These are phyloP conservation scores for Candidula unifasciata DNA, from an alignment of 2,888 invertebrate species.

Conservation along the genomic window DNA sequence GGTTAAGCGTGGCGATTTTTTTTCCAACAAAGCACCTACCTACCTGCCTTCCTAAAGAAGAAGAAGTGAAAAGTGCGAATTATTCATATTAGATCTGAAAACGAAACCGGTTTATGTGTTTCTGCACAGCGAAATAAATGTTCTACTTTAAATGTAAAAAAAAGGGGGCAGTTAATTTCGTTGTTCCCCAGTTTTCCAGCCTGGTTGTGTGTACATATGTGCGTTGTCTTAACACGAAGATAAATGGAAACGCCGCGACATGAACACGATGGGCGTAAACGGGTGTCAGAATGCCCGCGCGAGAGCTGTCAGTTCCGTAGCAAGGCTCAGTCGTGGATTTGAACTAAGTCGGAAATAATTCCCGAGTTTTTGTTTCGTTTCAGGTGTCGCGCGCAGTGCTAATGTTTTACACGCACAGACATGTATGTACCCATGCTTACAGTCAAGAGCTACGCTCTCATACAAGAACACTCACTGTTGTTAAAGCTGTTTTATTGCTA, in stretches of 20 bases:
- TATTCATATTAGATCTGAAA: conserved; percentile 3
- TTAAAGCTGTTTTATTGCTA: too few relatives aligned
- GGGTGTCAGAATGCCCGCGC: background rate
- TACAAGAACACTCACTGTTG: too few relatives aligned
- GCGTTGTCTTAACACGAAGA: background rate
- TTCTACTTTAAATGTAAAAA: background rate
- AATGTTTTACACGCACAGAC: too few relatives aligned
- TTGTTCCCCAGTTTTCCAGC: background rate
- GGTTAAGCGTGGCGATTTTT: too few relatives aligned
- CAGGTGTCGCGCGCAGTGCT: background rate
- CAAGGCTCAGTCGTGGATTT: background rate
- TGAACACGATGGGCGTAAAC: conserved; percentile 17
- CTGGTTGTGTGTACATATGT: too few relatives aligned
- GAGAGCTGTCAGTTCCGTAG: conserved; percentile 16
- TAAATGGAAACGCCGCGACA: background rate
- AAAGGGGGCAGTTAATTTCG: background rate
- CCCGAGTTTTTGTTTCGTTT: conserved; percentile 5
- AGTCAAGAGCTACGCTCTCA: too few relatives aligned
- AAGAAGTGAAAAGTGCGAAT: background rate
- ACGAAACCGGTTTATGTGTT: background rate
- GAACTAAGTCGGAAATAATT: background rate
- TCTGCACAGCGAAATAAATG: background rate
- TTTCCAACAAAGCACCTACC: too few relatives aligned
- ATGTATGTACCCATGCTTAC: too few relatives aligned
- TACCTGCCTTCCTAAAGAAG: background rate